Evolutionary conservation across 2,113 vertebrate species (phyloP).

Genomic region (Xiphophorus hellerii): DNA sequence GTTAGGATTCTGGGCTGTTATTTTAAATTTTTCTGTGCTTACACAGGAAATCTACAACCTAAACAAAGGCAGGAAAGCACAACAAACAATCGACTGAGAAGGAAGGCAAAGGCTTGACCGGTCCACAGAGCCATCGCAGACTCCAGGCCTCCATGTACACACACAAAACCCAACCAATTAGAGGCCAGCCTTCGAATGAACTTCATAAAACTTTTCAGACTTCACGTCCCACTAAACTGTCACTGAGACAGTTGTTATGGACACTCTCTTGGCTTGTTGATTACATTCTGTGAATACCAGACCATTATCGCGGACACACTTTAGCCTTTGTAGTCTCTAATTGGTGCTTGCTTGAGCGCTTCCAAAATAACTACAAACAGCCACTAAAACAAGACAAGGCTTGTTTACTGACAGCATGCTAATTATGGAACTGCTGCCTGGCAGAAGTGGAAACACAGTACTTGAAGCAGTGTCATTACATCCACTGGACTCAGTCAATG

Average conservation of each 20-base stretch:
- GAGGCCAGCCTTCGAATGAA: neutral
- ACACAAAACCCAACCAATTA: too few relatives aligned
- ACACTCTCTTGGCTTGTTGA: conserved; percentile 21
- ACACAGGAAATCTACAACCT: conserved; percentile 68
- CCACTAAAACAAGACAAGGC: conserved; percentile 50
- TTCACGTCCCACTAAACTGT: neutral
- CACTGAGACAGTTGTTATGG: neutral
- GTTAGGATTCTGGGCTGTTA: neutral
- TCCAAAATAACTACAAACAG: conserved; percentile 63
- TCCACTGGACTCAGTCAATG: conserved; percentile 9
- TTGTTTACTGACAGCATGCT: conserved; percentile 49
- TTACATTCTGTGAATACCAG: conserved; percentile 42
- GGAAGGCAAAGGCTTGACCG: conserved; percentile 29
- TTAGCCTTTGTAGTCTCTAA: conserved; percentile 50
- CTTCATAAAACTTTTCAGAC: conserved; percentile 39
- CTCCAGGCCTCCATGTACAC: conserved; percentile 50
- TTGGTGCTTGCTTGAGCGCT: conserved; percentile 32
- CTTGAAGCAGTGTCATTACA: conserved; percentile 7
- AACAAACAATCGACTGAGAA: conserved; percentile 68
- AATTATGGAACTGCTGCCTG: conserved; percentile 55
- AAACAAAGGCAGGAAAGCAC: conserved; percentile 76
- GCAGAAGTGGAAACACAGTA: conserved; percentile 10
- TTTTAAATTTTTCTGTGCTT: conserved; percentile 41
- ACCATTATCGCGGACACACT: conserved; percentile 42
- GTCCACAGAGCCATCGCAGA: conserved; percentile 49